Evolutionary conservation across 2,113 vertebrate genomes (phyloP).

Genomic region (Eulemur rufifrons): DNA sequence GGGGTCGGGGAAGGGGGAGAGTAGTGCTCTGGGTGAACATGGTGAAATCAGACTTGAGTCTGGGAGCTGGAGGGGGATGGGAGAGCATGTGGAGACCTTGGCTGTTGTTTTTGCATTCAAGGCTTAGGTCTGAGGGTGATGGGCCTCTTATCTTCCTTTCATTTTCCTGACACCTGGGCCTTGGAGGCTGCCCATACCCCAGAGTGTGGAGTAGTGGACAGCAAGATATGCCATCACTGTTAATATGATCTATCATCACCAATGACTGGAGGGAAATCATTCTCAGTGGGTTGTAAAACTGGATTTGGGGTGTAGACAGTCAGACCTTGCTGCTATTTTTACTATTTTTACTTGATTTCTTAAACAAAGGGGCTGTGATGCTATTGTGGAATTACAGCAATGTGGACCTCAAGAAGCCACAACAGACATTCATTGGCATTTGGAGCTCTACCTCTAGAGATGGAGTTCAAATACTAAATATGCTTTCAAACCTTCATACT

Average conservation of each 20-base stretch:
- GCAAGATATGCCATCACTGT: conserved; percentile 62
- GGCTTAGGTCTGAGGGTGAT: conserved; percentile 65
- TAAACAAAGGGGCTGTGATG: conserved; percentile 48
- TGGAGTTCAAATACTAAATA: conserved; percentile 2
- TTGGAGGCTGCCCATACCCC: conserved; percentile 32
- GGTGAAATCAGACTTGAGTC: conserved; percentile 50
- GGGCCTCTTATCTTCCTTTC: conserved; percentile 61
- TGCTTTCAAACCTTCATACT: conserved; percentile 33
- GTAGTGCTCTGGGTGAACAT: neutral
- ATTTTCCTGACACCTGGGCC: conserved; percentile 64
- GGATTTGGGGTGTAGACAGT: conserved; percentile 55
- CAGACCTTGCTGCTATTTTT: conserved; percentile 68
- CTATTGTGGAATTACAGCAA: conserved; percentile 62
- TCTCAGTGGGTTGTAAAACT: conserved; percentile 64
- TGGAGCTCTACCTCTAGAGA: conserved; percentile 33
- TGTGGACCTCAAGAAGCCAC: conserved; percentile 63
- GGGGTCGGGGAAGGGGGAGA: neutral
- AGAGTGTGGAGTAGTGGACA: conserved; percentile 62
- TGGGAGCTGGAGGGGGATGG: conserved; percentile 38
- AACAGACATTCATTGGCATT: conserved; percentile 63
- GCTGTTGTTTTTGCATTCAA: neutral
- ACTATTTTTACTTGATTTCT: conserved; percentile 70
- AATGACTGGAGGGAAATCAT: conserved; percentile 60
- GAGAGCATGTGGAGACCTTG: neutral
- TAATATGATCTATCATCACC: conserved; percentile 68